Conservation (phyloP, 2,797 vertebrate species). For the Labeo calbasu region DNA sequence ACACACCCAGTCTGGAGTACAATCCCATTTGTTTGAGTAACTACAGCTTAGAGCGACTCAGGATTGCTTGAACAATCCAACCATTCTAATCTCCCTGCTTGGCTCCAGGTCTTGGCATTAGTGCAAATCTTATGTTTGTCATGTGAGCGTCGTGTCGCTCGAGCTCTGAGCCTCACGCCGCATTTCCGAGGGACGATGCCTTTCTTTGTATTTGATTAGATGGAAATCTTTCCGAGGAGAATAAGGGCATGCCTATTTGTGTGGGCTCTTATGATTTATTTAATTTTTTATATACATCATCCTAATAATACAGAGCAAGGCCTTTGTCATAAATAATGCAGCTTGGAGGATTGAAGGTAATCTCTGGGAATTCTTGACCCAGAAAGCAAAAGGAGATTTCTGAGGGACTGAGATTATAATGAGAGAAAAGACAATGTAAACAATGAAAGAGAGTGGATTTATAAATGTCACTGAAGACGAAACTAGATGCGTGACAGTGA, state of each 20-base stretch:
- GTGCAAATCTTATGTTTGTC: slow-evolving; percentile 37
- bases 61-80: slow-evolving; percentile 50
- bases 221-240: slow-evolving; percentile 36
- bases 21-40: slow-evolving; percentile 53
- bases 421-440: not conserved
- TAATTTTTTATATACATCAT: slow-evolving; percentile 16
- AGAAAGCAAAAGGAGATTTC: slow-evolving; percentile 44
- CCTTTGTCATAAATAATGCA: slow-evolving; percentile 46
- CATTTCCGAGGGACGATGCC: not conserved
- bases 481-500: not conserved
- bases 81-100: slow-evolving; percentile 50
- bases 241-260: slow-evolving; percentile 7
- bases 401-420: slow-evolving; percentile 39
- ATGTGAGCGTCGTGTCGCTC: slow-evolving; percentile 28
- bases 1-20: slow-evolving; percentile 25
- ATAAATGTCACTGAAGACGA: not conserved
- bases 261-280: slow-evolving; percentile 25
- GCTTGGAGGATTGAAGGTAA: slow-evolving; percentile 28
- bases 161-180: not conserved
- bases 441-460: not conserved
- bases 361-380: slow-evolving; percentile 53
- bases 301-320: slow-evolving; percentile 23
- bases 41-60: slow-evolving; percentile 42
- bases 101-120: slow-evolving; percentile 34
- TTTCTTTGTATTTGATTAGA: slow-evolving; percentile 35